These are phyloP conservation scores for Drosophila oshimai DNA, from an alignment of 1,140 invertebrate species.

Conservation along the genomic window DNA sequence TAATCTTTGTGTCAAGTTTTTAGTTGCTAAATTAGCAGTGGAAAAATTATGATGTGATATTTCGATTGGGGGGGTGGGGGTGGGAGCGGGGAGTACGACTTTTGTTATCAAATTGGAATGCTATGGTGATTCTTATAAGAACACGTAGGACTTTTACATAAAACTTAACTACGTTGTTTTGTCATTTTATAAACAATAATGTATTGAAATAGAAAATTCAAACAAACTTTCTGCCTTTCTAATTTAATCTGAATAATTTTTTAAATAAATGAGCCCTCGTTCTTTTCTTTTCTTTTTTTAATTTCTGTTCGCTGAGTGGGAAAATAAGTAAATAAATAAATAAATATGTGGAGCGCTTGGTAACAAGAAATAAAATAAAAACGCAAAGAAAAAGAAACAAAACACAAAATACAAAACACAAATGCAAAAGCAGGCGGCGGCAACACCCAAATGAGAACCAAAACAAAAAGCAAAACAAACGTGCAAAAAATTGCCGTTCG, in stretches of 20 bases:
- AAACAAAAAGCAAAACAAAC: conserved; percentile 43
- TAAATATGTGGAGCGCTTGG: conserved; percentile 34
- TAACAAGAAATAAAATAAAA: conserved; percentile 14
- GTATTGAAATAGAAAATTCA: too few relatives aligned
- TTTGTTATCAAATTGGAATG: background rate
- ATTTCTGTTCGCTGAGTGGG: background rate
- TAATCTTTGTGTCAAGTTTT: conserved; percentile 40
- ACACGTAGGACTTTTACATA: too few relatives aligned
- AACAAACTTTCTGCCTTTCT: background rate
- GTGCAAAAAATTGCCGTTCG: background rate
- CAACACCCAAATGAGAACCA: conserved; percentile 12
- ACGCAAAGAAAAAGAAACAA: background rate
- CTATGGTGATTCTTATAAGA: too few relatives aligned
- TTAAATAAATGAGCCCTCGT: conserved; percentile 40
- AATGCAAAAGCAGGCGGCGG: conserved; percentile 10
- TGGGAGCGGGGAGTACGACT: background rate
- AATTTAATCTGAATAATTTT: background rate
- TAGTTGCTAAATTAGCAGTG: conserved; percentile 37
- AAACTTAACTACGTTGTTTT: too few relatives aligned
- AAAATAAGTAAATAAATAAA: conserved; percentile 15
- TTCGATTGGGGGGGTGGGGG: too few relatives aligned
- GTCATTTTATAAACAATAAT: too few relatives aligned
- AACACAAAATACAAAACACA: background rate
- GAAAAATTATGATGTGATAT: conserved; percentile 31
- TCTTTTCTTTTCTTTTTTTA: conserved; percentile 12